Percentiles rank a stretch among this genome's conserved stretches.
phyloP scores from a whole-genome alignment of 2,113 vertebrate species.

The Rhadina sibilatrix region DNA sequence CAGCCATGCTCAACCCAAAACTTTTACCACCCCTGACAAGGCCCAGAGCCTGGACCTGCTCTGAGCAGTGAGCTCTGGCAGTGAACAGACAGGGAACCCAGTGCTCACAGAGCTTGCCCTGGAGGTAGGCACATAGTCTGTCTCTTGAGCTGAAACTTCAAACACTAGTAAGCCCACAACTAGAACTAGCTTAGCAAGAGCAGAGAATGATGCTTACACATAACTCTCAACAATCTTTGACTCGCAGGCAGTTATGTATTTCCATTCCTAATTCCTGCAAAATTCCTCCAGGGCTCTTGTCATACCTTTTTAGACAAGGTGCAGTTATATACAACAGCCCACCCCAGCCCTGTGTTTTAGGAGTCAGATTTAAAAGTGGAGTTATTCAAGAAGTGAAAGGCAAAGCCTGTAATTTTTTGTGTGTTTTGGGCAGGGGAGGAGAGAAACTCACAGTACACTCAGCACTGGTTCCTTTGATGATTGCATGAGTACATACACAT shows the following conservation, averaged over 20 bases:
- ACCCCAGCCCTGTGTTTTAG: not conserved
- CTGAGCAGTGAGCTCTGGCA: not conserved
- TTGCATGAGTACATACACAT: rapidly evolving
- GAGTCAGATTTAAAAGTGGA: not conserved
- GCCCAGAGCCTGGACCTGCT: not conserved
- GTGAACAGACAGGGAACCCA: not conserved
- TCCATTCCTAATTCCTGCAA: not conserved
- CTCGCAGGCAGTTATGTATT: rapidly evolving
- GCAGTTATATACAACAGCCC: not conserved
- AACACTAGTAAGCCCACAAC: not conserved
- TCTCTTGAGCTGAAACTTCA: not conserved
- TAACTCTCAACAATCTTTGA: not conserved
- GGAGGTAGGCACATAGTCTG: not conserved
- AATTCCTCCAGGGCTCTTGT: not conserved
- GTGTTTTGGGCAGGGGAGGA: not conserved
- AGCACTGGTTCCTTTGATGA: not conserved
- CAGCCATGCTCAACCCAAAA: not conserved
- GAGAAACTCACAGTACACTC: not conserved
- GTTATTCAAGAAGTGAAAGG: not conserved
- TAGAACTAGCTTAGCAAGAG: not conserved
- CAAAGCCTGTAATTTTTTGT: not conserved
- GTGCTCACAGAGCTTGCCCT: not conserved
- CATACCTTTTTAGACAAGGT: not conserved
- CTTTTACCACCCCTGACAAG: not conserved
- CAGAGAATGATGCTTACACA: not conserved